A percentile compares a stretch with the other conserved stretches of the same genome.
Conservation (phyloP, 2,888 invertebrate genomes). For the Acleris cristana region DNA sequence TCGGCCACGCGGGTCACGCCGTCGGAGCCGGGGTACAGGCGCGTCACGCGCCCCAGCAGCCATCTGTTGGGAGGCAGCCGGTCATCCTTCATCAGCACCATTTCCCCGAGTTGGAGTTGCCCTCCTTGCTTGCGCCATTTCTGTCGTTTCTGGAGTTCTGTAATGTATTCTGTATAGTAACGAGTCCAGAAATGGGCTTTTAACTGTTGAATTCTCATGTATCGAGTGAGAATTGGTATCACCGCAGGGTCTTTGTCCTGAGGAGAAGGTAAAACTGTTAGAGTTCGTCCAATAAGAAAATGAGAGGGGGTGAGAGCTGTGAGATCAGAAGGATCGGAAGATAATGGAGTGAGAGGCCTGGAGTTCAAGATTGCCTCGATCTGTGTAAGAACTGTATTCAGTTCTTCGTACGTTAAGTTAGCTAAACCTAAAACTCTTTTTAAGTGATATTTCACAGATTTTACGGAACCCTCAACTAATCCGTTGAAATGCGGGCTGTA, state of each 20-base stretch:
- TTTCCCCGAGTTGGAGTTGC: constrained; percentile 19
- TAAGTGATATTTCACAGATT: constrained; percentile 42
- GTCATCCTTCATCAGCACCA: constrained; percentile 44
- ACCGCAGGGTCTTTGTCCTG: constrained; percentile 4
- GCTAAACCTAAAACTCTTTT: constrained; percentile 22
- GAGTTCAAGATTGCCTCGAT: too few species aligned
- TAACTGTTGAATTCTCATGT: neutral
- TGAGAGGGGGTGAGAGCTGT: too few species aligned
- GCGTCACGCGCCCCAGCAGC: constrained; percentile 41
- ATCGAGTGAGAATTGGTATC: neutral
- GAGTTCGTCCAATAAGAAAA: too few species aligned
- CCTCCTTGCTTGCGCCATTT: constrained; percentile 41
- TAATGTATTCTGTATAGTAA: constrained; percentile 40
- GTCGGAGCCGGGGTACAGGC: constrained; percentile 38
- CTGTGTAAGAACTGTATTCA: too few species aligned
- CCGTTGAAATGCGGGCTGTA: constrained; percentile 31
- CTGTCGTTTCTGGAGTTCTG: constrained; percentile 41
- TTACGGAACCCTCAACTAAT: constrained; percentile 41
- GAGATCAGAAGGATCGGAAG: too few species aligned
- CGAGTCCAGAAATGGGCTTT: constrained; percentile 20
- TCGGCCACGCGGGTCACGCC: constrained; percentile 43
- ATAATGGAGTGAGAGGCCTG: too few species aligned
- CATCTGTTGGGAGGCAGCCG: constrained; percentile 32
- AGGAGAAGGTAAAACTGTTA: constrained; percentile 13
- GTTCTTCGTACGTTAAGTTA: neutral